Evolutionary conservation across 2,888 invertebrate genomes (phyloP).

Genomic region (Drosophila borealis): DNA sequence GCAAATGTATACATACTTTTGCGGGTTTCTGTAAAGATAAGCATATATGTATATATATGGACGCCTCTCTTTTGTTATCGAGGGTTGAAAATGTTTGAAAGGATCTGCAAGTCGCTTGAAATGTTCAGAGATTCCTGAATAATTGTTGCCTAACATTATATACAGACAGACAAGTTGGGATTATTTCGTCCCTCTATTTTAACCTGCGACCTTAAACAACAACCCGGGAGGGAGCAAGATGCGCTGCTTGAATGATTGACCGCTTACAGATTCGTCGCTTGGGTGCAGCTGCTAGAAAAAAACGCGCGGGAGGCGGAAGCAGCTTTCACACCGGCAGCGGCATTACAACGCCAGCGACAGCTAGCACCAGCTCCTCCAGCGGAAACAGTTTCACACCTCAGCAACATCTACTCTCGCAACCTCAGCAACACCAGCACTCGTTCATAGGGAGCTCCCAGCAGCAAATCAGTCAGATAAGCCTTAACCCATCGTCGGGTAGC

Average conservation of each 20-base stretch:
- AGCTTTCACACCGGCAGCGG: constrained; percentile 64
- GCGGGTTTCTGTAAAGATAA: not conserved
- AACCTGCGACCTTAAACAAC: constrained; percentile 13
- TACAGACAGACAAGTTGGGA: not conserved
- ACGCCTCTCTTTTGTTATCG: not conserved
- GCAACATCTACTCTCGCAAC: constrained; percentile 48
- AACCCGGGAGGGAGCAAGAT: constrained; percentile 47
- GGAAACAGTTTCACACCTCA: constrained; percentile 69
- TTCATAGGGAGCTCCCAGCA: constrained; percentile 47
- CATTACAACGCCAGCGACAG: constrained; percentile 68
- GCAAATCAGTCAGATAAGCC: constrained; percentile 69
- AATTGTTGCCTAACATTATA: not conserved
- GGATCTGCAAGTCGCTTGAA: not conserved
- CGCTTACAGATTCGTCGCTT: constrained; percentile 82
- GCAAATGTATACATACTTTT: not conserved
- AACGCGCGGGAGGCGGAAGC: constrained; percentile 64
- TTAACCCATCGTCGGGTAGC: constrained; percentile 73
- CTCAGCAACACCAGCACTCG: constrained; percentile 33
- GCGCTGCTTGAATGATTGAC: constrained; percentile 82
- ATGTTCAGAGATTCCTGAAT: not conserved
- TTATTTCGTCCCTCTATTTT: not conserved
- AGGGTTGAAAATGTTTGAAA: constrained; percentile 3
- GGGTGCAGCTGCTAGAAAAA: constrained; percentile 79
- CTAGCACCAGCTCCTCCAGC: constrained; percentile 78
- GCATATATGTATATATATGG: not conserved